Conservation (phyloP, 2,797 vertebrate genomes). For the Rhinogobio ventralis region DNA sequence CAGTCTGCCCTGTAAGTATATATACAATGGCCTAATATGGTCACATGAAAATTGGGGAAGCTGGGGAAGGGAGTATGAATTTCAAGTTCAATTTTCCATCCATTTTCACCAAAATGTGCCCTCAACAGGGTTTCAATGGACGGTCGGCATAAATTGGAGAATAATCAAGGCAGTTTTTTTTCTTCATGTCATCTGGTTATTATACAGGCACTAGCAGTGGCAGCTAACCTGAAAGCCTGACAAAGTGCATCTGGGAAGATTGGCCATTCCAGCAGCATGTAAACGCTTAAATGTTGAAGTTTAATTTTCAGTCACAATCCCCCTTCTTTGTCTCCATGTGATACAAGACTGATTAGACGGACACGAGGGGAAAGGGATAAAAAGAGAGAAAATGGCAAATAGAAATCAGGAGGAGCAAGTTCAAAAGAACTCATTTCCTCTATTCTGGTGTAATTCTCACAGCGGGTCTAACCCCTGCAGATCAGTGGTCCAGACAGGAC, state of each 20-base stretch:
- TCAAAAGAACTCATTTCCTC: conserved; percentile 50
- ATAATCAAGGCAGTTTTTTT: conserved; percentile 35
- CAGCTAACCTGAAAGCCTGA: conserved; percentile 30
- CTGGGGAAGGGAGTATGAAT: conserved; percentile 32
- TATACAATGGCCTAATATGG: background rate
- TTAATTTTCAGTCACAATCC: conserved; percentile 48
- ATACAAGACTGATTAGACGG: conserved; percentile 41
- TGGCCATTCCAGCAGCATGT: conserved; percentile 16
- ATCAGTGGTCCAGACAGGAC: conserved; percentile 19
- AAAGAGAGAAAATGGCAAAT: conserved; percentile 36
- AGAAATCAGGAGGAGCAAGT: conserved; percentile 23
- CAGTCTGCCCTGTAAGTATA: background rate
- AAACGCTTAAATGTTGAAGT: conserved; percentile 35
- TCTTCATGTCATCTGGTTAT: conserved; percentile 6
- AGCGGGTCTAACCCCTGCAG: conserved; percentile 39
- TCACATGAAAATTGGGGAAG: conserved; percentile 23
- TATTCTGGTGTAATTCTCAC: conserved; percentile 45
- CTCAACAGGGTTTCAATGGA: conserved; percentile 34
- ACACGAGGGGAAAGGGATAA: conserved; percentile 15
- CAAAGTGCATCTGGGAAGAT: conserved; percentile 23
- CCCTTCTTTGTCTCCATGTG: conserved; percentile 40
- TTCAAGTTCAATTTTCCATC: conserved; percentile 47
- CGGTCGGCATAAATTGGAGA: background rate
- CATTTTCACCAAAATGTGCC: conserved; percentile 38
- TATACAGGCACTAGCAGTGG: background rate